Conservation (phyloP, 2,888 invertebrate genomes). For the Drosophila vallismaia region DNA sequence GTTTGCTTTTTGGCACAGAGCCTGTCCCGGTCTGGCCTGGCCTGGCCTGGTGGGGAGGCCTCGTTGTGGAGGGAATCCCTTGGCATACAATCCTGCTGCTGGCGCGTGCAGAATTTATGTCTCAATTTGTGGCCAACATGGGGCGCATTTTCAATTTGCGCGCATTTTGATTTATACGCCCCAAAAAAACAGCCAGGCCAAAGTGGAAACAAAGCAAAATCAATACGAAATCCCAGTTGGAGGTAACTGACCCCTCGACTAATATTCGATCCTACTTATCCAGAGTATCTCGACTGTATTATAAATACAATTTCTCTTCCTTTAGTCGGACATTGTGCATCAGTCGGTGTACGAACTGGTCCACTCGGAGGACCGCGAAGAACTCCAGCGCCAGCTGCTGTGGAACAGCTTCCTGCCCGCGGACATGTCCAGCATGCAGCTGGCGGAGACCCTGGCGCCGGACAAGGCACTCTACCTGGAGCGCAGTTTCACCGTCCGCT, state of each 20-base stretch:
- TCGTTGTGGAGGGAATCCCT: slow-evolving; percentile 17
- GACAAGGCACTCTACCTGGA: slow-evolving; percentile 96
- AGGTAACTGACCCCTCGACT: slow-evolving; percentile 62
- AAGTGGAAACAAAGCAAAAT: slow-evolving; percentile 55
- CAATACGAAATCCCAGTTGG: slow-evolving; percentile 39
- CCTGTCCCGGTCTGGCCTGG: not conserved
- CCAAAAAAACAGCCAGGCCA: slow-evolving; percentile 43
- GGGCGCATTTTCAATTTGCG: slow-evolving; percentile 81
- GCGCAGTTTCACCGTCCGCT: slow-evolving; percentile 98
- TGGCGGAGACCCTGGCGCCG: slow-evolving; percentile 94
- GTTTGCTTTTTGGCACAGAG: slow-evolving; percentile 32
- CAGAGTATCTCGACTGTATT: not conserved
- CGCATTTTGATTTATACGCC: slow-evolving; percentile 79
- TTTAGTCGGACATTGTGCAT: slow-evolving; percentile 99
- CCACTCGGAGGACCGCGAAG: slow-evolving; percentile 99
- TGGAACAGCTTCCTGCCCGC: slow-evolving; percentile 96
- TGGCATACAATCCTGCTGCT: slow-evolving; percentile 32
- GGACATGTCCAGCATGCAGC: slow-evolving; percentile 86
- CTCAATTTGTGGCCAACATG: slow-evolving; percentile 82
- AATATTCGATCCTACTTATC: slow-evolving; percentile 8
- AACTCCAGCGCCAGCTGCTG: slow-evolving; percentile 96
- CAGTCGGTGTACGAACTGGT: slow-evolving; percentile 99
- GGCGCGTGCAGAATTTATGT: slow-evolving; percentile 82
- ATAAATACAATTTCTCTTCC: not conserved
- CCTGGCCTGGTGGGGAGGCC: no score